Conservation (phyloP, 2,888 invertebrate genomes). For the Drosophila borealis region DNA sequence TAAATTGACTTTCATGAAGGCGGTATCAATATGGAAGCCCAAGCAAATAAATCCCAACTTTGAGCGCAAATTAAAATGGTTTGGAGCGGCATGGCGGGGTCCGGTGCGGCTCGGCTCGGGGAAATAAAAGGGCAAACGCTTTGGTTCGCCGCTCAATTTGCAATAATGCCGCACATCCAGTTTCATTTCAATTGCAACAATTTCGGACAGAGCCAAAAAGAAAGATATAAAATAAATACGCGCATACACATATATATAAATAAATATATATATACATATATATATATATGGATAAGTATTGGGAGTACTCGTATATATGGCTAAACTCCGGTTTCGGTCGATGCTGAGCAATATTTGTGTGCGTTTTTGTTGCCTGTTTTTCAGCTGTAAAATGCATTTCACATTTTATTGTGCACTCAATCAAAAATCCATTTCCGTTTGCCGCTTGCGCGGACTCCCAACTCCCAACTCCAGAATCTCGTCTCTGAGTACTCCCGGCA, state of each 20-base stretch:
- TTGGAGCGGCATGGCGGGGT: conserved; percentile 11
- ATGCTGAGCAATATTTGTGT: conserved; percentile 21
- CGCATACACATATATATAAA: conserved; percentile 7
- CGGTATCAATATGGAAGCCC: conserved; percentile 57
- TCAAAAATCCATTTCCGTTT: conserved; percentile 79
- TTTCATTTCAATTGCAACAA: conserved; percentile 66
- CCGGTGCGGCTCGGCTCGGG: background rate
- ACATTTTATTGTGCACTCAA: conserved; percentile 80
- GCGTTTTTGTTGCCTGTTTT: conserved; percentile 50
- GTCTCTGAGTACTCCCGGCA: conserved; percentile 10
- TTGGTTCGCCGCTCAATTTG: conserved; percentile 60
- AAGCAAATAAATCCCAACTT: conserved; percentile 67
- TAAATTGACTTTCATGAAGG: conserved; percentile 73
- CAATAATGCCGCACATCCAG: conserved; percentile 56
- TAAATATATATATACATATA: background rate
- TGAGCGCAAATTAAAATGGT: conserved; percentile 66
- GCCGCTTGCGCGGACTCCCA: conserved; percentile 53
- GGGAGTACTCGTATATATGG: conserved; percentile 24
- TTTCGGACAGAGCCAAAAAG: conserved; percentile 38
- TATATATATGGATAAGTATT: conserved; percentile 15
- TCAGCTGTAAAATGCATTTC: conserved; percentile 75
- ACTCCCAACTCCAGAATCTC: conserved; percentile 1
- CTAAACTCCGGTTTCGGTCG: conserved; percentile 51
- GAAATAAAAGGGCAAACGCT: conserved; percentile 34
- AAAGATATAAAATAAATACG: conserved; percentile 25